Evolutionary conservation across 2,113 vertebrate genomes (phyloP).

Genomic region (Dinomys branickii): DNA sequence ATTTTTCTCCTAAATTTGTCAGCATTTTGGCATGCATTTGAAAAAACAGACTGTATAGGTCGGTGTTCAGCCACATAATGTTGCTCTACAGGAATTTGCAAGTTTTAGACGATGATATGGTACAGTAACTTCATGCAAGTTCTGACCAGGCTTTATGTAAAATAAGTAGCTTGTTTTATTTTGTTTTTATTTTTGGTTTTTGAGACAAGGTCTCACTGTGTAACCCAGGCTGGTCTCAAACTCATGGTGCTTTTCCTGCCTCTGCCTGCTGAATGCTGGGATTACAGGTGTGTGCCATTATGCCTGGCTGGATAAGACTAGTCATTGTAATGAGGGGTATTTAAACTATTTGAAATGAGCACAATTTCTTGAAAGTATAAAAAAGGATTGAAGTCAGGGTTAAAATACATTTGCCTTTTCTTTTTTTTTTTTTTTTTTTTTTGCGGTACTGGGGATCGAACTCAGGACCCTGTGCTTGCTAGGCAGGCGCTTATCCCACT

Average conservation of each 20-base stretch:
- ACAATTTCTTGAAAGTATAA: neutral
- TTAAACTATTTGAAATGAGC: constrained; percentile 1
- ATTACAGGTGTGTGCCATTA: neutral
- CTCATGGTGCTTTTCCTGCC: neutral
- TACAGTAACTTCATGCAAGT: neutral
- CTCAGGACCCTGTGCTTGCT: no score
- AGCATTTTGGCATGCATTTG: neutral
- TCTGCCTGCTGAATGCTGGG: neutral
- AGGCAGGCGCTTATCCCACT: no score
- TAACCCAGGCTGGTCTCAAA: neutral
- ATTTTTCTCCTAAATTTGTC: neutral
- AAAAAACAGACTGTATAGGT: neutral
- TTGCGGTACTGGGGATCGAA: no score
- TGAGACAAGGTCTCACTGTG: neutral
- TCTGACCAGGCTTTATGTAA: constrained; percentile 22
- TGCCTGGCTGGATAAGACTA: neutral
- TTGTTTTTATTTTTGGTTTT: neutral
- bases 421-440: no score
- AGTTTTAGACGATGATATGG: neutral
- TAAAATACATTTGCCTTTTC: neutral
- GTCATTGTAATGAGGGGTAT: neutral
- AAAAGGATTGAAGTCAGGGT: neutral
- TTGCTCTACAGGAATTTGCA: constrained; percentile 2
- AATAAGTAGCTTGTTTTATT: neutral
- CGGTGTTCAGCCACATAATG: neutral